phyloP scores from a whole-genome alignment of 2,113 vertebrate species.

The Raja brachyura region DNA sequence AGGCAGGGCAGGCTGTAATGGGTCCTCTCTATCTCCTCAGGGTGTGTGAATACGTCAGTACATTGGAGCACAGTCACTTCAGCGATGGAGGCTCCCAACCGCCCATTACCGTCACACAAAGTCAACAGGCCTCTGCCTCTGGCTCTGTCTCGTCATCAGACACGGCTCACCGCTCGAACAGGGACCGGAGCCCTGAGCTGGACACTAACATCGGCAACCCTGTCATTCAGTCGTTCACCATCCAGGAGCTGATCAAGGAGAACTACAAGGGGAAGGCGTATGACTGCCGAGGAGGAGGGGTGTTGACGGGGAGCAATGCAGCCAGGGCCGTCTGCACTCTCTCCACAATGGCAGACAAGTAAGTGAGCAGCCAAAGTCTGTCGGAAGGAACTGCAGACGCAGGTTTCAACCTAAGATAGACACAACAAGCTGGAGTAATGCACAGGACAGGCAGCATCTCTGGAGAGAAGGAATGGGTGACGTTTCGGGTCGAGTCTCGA shows the following conservation, averaged over 20 bases:
- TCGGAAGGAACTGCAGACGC: too few species aligned
- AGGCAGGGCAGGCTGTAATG: too few species aligned
- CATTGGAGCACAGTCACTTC: constrained; percentile 90
- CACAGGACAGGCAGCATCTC: too few species aligned
- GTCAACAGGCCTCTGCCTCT: constrained; percentile 51
- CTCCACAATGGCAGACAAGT: constrained; percentile 89
- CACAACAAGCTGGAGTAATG: too few species aligned
- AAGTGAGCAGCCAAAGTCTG: constrained; percentile 31
- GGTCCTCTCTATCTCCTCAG: constrained; percentile 49
- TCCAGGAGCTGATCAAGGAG: constrained; percentile 85
- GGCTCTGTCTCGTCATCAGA: constrained; percentile 49
- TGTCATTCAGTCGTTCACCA: constrained; percentile 73
- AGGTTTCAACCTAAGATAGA: too few species aligned
- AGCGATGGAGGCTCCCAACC: constrained; percentile 72
- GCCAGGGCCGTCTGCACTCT: constrained; percentile 81
- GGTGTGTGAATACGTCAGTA: constrained; percentile 91
- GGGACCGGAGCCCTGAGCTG: constrained; percentile 53
- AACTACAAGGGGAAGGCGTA: constrained; percentile 62
- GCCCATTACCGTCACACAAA: constrained; percentile 73
- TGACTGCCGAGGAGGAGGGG: constrained; percentile 73
- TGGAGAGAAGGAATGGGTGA: too few species aligned
- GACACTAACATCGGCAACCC: constrained; percentile 65
- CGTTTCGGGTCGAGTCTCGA: too few species aligned
- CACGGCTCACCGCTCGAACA: constrained; percentile 54
- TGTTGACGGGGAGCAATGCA: constrained; percentile 70